Conservation (phyloP, 2,888 invertebrate genomes). For the Chymomyza amoena region DNA sequence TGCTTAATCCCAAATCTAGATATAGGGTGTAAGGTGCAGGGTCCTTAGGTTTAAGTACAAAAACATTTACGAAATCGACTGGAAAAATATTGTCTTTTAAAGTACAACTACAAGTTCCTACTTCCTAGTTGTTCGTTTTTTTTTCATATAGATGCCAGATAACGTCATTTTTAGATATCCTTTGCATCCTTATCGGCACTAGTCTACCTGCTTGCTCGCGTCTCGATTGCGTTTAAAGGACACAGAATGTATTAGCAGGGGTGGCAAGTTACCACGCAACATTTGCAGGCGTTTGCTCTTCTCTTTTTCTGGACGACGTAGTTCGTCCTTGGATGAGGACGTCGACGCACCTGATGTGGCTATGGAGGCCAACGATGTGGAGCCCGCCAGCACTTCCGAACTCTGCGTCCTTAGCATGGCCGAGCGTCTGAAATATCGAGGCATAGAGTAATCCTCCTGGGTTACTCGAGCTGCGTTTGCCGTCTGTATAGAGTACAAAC, state of each 20-base stretch:
- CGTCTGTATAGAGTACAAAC: constrained; percentile 80
- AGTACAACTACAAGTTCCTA: too few relatives aligned
- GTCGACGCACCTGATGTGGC: constrained; percentile 50
- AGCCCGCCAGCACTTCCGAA: constrained; percentile 65
- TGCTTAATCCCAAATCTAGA: not conserved
- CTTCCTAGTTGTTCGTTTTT: not conserved
- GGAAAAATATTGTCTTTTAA: too few relatives aligned
- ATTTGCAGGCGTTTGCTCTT: constrained; percentile 78
- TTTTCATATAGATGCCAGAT: not conserved
- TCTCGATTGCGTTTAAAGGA: constrained; percentile 74
- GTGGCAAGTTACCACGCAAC: constrained; percentile 77
- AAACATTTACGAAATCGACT: not conserved
- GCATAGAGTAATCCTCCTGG: constrained; percentile 82
- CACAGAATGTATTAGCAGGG: constrained; percentile 77
- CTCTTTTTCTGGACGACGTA: constrained; percentile 69
- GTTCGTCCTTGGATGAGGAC: constrained; percentile 60
- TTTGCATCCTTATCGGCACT: constrained; percentile 7
- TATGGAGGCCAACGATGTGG: constrained; percentile 55
- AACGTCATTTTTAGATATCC: not conserved
- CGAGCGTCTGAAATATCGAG: constrained; percentile 81
- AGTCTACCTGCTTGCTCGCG: constrained; percentile 72
- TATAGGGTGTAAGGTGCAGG: too few relatives aligned
- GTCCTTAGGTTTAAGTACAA: not conserved
- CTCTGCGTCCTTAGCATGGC: constrained; percentile 75
- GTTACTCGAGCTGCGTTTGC: constrained; percentile 79